Evolutionary conservation across 1,140 invertebrate genomes (phyloP).

Genomic region (Theocolax elegans): DNA sequence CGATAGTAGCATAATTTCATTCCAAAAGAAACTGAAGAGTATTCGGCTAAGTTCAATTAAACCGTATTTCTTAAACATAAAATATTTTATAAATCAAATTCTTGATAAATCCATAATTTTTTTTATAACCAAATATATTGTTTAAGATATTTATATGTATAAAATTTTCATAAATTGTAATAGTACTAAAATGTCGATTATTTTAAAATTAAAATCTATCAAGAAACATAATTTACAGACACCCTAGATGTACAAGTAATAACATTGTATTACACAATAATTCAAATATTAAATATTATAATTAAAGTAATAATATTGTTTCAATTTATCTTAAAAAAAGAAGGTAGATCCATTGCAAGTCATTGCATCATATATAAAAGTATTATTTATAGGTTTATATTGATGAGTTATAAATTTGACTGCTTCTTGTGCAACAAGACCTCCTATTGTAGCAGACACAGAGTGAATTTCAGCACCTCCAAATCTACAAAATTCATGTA

Average conservation of each 20-base stretch:
- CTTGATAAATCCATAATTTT: slow-evolving; percentile 17
- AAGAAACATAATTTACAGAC: slow-evolving; percentile 30
- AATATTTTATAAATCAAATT: slow-evolving; percentile 9
- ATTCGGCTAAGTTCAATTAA: slow-evolving; percentile 25
- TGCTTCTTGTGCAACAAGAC: slow-evolving; percentile 93
- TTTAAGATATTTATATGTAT: slow-evolving; percentile 34
- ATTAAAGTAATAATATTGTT: slow-evolving; percentile 34
- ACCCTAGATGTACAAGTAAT: slow-evolving; percentile 26
- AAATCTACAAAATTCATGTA: slow-evolving; percentile 95
- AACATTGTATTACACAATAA: slow-evolving; percentile 49
- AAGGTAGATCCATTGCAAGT: slow-evolving; percentile 86
- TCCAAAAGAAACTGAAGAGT: slow-evolving; percentile 22
- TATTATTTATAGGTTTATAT: slow-evolving; percentile 96
- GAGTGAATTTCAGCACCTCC: slow-evolving; percentile 95
- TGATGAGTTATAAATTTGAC: slow-evolving; percentile 98
- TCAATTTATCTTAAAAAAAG: slow-evolving; percentile 67
- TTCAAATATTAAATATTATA: slow-evolving; percentile 42
- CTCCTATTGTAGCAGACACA: slow-evolving; percentile 92
- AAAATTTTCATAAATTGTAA: slow-evolving; percentile 25
- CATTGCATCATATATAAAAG: slow-evolving; percentile 95
- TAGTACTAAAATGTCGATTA: slow-evolving; percentile 17
- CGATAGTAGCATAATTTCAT: slow-evolving; percentile 63
- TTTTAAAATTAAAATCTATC: slow-evolving; percentile 13
- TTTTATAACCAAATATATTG: slow-evolving; percentile 36
- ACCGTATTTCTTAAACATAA: slow-evolving; percentile 5